Conservation (phyloP, 2,888 invertebrate species). For the Agonum fuliginosum region DNA sequence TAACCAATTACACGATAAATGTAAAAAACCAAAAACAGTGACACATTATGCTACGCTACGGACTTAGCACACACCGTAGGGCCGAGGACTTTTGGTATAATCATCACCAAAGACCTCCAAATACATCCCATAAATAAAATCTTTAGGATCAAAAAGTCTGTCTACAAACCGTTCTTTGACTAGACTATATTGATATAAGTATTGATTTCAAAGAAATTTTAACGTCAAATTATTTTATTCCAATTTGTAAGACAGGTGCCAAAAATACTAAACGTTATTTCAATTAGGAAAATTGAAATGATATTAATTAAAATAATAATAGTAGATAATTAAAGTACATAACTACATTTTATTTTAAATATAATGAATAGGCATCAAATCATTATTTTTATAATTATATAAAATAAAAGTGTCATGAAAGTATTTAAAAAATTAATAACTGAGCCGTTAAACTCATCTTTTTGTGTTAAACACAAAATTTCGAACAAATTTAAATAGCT, state of each 20-base stretch:
- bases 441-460: background rate
- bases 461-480: background rate
- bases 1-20: no score
- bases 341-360: slow-evolving; percentile 37
- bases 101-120: no score
- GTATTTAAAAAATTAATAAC: slow-evolving; percentile 14
- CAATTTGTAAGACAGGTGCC: slow-evolving; percentile 25
- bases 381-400: slow-evolving; percentile 40
- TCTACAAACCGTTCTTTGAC: no score
- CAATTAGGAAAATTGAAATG: slow-evolving; percentile 38
- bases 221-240: slow-evolving; percentile 25
- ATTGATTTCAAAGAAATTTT: background rate
- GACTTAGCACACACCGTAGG: no score
- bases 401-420: slow-evolving; percentile 28
- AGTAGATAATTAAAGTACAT: slow-evolving; percentile 38
- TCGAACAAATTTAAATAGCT: slow-evolving; percentile 7
- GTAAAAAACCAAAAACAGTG: no score
- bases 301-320: slow-evolving; percentile 46
- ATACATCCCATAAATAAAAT: no score
- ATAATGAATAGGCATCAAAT: slow-evolving; percentile 39
- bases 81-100: no score
- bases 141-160: no score
- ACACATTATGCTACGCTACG: no score
- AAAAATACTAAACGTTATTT: slow-evolving; percentile 25
- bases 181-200: no score